A percentile compares a stretch with the other conserved stretches of the same genome.
phyloP scores from a whole-genome alignment of 2,888 invertebrate genomes.

The Oconnorella tubifera region DNA sequence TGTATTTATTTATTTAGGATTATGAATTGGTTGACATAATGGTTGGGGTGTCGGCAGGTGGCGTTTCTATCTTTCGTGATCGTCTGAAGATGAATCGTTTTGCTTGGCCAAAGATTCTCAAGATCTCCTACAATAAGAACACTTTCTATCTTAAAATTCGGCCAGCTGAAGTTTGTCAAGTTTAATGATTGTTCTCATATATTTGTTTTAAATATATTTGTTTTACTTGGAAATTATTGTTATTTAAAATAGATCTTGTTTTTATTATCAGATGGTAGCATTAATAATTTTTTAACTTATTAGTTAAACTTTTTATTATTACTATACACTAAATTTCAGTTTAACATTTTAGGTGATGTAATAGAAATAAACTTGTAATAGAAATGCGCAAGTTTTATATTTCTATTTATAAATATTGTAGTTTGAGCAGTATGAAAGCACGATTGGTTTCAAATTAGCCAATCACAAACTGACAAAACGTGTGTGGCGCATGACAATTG shows the following conservation, averaged over 20 bases:
- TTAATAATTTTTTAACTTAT: too few species aligned
- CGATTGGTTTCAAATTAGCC: conserved; percentile 89
- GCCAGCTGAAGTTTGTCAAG: conserved; percentile 59
- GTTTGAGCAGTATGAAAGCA: conserved; percentile 93
- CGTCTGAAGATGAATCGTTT: conserved; percentile 93
- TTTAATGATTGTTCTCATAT: not conserved
- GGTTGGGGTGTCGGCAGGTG: conserved; percentile 94
- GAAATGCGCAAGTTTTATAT: too few species aligned
- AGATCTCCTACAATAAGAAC: conserved; percentile 96
- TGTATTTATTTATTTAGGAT: too few species aligned
- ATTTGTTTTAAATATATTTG: too few species aligned
- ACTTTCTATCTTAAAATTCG: conserved; percentile 97
- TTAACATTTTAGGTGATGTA: too few species aligned
- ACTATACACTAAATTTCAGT: too few species aligned
- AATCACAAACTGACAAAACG: conserved; percentile 95
- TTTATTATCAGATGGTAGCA: too few species aligned
- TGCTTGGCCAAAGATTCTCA: conserved; percentile 98
- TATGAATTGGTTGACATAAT: conserved; percentile 92
- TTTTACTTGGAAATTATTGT: too few species aligned
- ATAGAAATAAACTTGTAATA: too few species aligned
- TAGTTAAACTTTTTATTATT: too few species aligned
- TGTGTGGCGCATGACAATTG: conserved; percentile 97
- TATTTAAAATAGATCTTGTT: too few species aligned
- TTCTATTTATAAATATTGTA: too few species aligned
- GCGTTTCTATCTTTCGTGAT: conserved; percentile 88